These are phyloP conservation scores for Melangyna quadrimaculata DNA, from an alignment of 2,888 invertebrate genomes.

Conservation along the genomic window DNA sequence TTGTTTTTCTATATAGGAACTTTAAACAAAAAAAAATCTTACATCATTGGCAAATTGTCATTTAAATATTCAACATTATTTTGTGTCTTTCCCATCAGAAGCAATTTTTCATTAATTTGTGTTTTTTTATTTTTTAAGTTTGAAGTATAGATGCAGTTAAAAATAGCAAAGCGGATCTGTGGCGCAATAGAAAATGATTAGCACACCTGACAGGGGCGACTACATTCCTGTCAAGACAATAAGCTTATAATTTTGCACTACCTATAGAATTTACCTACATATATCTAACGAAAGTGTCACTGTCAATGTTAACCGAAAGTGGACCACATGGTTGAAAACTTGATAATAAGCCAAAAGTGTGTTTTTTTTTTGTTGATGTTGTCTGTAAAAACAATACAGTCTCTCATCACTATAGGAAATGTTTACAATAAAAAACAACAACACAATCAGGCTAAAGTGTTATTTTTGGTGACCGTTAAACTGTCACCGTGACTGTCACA, in stretches of 20 bases:
- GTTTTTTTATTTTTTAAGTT: not conserved
- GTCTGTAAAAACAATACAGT: not conserved
- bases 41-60: slow-evolving; percentile 59
- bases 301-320: slow-evolving; percentile 66
- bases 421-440: not conserved
- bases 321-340: slow-evolving; percentile 41
- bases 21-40: slow-evolving; percentile 13
- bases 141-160: not conserved
- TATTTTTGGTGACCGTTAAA: slow-evolving; percentile 14
- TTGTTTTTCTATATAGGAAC: not conserved
- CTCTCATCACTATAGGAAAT: not conserved
- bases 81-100: not conserved
- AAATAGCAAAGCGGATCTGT: slow-evolving; percentile 27
- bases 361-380: not conserved
- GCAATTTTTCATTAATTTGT: not conserved
- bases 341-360: slow-evolving; percentile 49
- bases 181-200: slow-evolving; percentile 29
- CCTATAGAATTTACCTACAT: slow-evolving; percentile 1
- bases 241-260: slow-evolving; percentile 50
- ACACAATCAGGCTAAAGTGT: slow-evolving; percentile 2
- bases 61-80: slow-evolving; percentile 43
- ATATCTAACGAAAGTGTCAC: slow-evolving; percentile 45
- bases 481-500: slow-evolving; percentile 49
- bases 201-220: slow-evolving; percentile 53
- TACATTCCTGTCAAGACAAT: slow-evolving; percentile 31